Conservation (phyloP, 2,113 vertebrate species). For the Galbula dea region DNA sequence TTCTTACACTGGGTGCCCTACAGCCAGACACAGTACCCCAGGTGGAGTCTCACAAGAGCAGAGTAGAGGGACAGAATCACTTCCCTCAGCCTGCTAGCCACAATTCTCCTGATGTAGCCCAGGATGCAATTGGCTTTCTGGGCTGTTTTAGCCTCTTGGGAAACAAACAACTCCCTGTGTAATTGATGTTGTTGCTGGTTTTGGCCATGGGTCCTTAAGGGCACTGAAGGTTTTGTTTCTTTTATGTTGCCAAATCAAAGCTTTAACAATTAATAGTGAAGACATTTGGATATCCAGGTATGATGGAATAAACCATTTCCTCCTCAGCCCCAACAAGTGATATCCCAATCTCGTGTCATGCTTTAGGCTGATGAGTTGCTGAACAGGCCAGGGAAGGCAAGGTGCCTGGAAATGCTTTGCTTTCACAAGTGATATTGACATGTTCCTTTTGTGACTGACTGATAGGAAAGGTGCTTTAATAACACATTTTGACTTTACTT, state of each 20-base stretch:
- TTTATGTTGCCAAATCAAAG: not conserved
- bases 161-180: not conserved
- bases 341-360: not conserved
- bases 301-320: not conserved
- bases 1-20: too few species aligned
- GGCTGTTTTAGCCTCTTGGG: not conserved
- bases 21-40: too few species aligned
- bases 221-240: not conserved
- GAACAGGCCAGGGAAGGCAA: not conserved
- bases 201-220: not conserved
- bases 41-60: too few species aligned
- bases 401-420: not conserved
- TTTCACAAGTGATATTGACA: not conserved
- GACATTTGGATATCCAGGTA: not conserved
- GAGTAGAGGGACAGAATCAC: not conserved
- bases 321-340: not conserved
- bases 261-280: not conserved
- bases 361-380: not conserved
- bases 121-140: not conserved
- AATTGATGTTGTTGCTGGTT: not conserved
- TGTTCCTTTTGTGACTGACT: not conserved
- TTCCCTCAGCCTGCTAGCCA: not conserved
- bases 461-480: not conserved
- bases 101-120: not conserved
- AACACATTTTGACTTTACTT: not conserved